phyloP scores from a whole-genome alignment of 2,797 vertebrate genomes.

The Myotis findleyi region DNA sequence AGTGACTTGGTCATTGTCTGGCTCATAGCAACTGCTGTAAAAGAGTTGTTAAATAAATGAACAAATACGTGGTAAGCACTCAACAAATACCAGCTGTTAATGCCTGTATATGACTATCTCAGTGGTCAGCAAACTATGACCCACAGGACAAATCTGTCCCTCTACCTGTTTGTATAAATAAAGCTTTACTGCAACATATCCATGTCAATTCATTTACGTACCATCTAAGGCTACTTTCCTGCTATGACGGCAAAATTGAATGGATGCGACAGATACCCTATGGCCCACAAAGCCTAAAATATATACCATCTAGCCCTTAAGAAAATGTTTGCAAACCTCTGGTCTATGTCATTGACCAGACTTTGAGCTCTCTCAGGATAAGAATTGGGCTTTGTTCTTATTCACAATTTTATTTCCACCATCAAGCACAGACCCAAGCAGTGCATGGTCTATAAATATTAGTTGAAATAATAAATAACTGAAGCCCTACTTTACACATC shows the following conservation, averaged over 20 bases:
- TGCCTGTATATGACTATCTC: not conserved
- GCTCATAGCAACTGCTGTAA: not conserved
- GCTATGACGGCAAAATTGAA: not conserved
- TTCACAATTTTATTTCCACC: not conserved
- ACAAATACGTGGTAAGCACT: not conserved
- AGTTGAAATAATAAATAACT: not conserved
- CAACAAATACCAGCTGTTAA: not conserved
- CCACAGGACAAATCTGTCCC: not conserved
- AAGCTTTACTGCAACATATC: slow-evolving; percentile 12
- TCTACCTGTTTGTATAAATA: not conserved
- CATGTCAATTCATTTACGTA: not conserved
- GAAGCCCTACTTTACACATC: not conserved
- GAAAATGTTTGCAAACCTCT: not conserved
- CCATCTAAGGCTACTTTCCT: not conserved
- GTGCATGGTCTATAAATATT: not conserved
- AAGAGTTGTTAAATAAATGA: slow-evolving; percentile 7
- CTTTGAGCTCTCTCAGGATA: not conserved
- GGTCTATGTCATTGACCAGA: not conserved
- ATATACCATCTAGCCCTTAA: not conserved
- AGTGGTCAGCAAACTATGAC: not conserved
- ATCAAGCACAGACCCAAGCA: not conserved
- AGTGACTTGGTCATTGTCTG: not conserved
- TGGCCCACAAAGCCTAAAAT: not conserved
- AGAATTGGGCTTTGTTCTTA: not conserved
- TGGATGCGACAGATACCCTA: rapidly evolving